Evolutionary conservation across 2,888 invertebrate species (phyloP).

Genomic region (Megalurothrips usitatus): DNA sequence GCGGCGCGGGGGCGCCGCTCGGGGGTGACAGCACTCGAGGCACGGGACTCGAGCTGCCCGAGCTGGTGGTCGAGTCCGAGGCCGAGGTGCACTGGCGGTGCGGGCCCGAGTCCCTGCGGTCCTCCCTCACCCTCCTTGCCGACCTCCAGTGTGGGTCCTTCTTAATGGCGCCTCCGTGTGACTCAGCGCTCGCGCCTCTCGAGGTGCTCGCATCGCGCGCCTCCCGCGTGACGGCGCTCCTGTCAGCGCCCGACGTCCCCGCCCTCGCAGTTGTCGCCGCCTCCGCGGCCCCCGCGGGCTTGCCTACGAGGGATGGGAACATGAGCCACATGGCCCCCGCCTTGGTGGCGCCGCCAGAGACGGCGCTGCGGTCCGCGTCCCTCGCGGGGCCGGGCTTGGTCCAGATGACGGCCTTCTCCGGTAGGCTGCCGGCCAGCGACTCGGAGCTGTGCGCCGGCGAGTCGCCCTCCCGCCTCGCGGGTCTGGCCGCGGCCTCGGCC

Average conservation of each 20-base stretch:
- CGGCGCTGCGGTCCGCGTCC: background rate
- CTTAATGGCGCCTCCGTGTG: too few relatives aligned
- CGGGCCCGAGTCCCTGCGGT: background rate
- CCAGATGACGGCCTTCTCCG: background rate
- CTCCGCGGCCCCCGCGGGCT: background rate
- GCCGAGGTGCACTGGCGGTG: background rate
- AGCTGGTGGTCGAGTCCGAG: background rate
- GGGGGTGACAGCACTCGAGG: background rate
- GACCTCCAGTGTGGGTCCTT: too few relatives aligned
- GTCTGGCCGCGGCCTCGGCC: background rate
- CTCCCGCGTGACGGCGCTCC: background rate
- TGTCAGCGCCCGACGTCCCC: background rate
- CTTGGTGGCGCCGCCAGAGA: background rate
- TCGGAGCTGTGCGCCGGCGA: background rate
- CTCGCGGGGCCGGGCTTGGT: background rate
- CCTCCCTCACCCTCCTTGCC: too few relatives aligned
- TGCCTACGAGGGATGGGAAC: background rate
- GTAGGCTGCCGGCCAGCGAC: background rate
- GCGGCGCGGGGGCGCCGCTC: background rate
- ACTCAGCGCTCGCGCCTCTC: background rate
- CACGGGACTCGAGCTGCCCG: background rate
- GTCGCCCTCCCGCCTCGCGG: background rate
- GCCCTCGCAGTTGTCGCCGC: background rate
- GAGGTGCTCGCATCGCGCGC: background rate
- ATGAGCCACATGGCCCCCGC: background rate